These are phyloP conservation scores for Graphium colonna DNA, from an alignment of 2,888 invertebrate species.

Conservation along the genomic window DNA sequence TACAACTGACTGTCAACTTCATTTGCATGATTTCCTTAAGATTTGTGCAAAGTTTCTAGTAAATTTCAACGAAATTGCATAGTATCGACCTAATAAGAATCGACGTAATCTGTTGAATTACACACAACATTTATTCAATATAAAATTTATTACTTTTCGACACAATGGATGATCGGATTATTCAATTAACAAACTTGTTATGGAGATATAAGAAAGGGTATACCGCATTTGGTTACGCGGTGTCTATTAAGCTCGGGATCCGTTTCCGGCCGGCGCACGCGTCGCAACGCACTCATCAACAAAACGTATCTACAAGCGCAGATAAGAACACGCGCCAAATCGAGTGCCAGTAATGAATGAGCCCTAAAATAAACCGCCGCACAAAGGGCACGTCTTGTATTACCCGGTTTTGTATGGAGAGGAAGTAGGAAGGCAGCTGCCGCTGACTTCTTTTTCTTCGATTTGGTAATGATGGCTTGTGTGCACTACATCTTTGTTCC, in stretches of 20 bases:
- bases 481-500: slow-evolving; percentile 67
- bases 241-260: slow-evolving; percentile 7
- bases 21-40: too few species aligned
- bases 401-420: slow-evolving; percentile 69
- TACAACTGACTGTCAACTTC: too few species aligned
- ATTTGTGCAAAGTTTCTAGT: too few species aligned
- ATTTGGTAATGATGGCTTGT: slow-evolving; percentile 72
- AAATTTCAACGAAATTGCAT: too few species aligned
- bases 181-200: too few species aligned
- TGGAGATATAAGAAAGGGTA: too few species aligned
- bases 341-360: slow-evolving; percentile 69
- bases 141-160: too few species aligned
- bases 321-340: slow-evolving; percentile 78
- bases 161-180: too few species aligned
- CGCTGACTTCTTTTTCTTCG: slow-evolving; percentile 63
- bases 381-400: slow-evolving; percentile 70
- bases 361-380: slow-evolving; percentile 65
- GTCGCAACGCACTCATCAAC: slow-evolving; percentile 40
- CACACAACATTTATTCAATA: too few species aligned
- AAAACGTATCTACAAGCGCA: slow-evolving; percentile 39
- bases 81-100: too few species aligned
- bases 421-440: slow-evolving; percentile 78
- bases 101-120: too few species aligned
- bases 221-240: too few species aligned
- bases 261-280: slow-evolving; percentile 39